Evolutionary conservation across 2,888 invertebrate species (phyloP).

Genomic region (Drosophila subsilvestris): DNA sequence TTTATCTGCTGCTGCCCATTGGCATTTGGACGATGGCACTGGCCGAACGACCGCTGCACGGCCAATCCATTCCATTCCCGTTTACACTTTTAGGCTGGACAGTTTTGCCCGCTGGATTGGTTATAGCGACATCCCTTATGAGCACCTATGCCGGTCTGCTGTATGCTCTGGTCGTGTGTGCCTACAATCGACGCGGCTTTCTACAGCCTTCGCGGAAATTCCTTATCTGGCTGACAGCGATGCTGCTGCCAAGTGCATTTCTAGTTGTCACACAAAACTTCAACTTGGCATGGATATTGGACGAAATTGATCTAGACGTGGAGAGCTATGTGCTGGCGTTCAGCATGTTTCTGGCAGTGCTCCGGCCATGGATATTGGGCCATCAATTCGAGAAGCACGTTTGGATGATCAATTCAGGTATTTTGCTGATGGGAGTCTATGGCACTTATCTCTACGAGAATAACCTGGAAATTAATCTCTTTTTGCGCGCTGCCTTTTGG

Average conservation of each 20-base stretch:
- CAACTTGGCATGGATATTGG: conserved; percentile 85
- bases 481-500: conserved; percentile 87
- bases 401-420: conserved; percentile 52
- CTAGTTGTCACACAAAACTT: conserved; percentile 86
- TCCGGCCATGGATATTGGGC: conserved; percentile 62
- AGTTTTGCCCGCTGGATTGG: conserved; percentile 67
- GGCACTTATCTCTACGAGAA: conserved; percentile 78
- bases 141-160: conserved; percentile 69
- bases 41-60: conserved; percentile 34
- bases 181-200: conserved; percentile 58
- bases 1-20: conserved; percentile 88
- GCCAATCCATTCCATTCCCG: conserved; percentile 5
- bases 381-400: conserved; percentile 45
- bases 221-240: conserved; percentile 84
- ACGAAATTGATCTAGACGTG: not conserved
- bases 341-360: conserved; percentile 59
- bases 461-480: conserved; percentile 84
- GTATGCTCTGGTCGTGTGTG: conserved; percentile 61
- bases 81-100: conserved; percentile 76
- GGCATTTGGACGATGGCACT: conserved; percentile 76
- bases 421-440: conserved; percentile 58
- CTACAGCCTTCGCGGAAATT: conserved; percentile 66
- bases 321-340: conserved; percentile 57
- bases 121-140: conserved; percentile 70
- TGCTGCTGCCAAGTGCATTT: conserved; percentile 87